Conservation (phyloP, 2,113 vertebrate genomes). For the Phycodurus eques region DNA sequence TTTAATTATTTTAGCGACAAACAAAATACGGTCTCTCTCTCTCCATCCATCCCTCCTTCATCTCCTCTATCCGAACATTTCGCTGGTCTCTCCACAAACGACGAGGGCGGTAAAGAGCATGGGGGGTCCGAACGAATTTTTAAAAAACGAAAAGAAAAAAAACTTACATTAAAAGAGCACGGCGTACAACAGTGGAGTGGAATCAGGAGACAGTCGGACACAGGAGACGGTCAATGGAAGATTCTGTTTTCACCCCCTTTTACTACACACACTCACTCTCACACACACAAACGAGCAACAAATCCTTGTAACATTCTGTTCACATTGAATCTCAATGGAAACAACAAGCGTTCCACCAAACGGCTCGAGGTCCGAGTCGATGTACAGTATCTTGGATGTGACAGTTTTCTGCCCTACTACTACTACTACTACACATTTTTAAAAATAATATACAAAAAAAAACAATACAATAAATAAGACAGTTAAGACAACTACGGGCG, state of each 20-base stretch:
- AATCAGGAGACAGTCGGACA: slow-evolving; percentile 48
- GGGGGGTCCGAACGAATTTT: neutral
- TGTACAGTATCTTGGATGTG: slow-evolving; percentile 72
- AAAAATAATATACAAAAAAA: slow-evolving; percentile 5
- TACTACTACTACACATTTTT: slow-evolving; percentile 38
- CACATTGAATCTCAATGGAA: slow-evolving; percentile 62
- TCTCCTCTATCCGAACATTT: slow-evolving; percentile 58
- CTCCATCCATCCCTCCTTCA: slow-evolving; percentile 62
- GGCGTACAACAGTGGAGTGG: slow-evolving; percentile 21
- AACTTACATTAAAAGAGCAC: slow-evolving; percentile 50
- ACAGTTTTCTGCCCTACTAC: slow-evolving; percentile 48
- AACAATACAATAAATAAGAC: slow-evolving; percentile 78
- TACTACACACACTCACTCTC: slow-evolving; percentile 16
- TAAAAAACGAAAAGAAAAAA: slow-evolving; percentile 7
- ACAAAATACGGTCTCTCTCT: slow-evolving; percentile 75
- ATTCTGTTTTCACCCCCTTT: slow-evolving; percentile 31
- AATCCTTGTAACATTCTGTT: slow-evolving; percentile 66
- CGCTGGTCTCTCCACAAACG: slow-evolving; percentile 20
- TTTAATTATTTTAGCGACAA: slow-evolving; percentile 81
- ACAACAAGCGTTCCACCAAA: slow-evolving; percentile 51
- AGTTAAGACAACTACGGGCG: slow-evolving; percentile 46
- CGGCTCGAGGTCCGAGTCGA: slow-evolving; percentile 46
- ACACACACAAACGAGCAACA: slow-evolving; percentile 2
- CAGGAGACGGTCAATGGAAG: slow-evolving; percentile 53
- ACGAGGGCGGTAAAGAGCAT: neutral